A percentile compares a stretch with the other conserved stretches of the same genome.
These are phyloP conservation scores for Spizaetus ornatus DNA, from an alignment of 2,113 vertebrate species.

Conservation along the genomic window DNA sequence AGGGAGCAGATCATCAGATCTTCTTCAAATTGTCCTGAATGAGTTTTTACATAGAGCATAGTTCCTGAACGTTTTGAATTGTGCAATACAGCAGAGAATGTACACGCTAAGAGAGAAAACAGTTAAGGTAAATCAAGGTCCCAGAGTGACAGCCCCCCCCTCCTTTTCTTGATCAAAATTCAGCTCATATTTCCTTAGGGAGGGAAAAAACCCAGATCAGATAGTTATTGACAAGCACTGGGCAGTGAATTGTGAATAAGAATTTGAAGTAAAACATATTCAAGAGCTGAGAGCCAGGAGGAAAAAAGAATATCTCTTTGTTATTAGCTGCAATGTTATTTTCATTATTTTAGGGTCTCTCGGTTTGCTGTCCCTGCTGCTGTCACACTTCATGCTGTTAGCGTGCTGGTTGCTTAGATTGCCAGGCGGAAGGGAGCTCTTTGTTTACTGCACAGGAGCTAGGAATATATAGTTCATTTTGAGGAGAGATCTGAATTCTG, in stretches of 20 bases:
- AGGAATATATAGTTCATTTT: not conserved
- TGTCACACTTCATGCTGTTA: not conserved
- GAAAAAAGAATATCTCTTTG: not conserved
- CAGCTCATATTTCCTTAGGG: conserved; percentile 16
- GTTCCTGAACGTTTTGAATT: not conserved
- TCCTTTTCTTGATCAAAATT: not conserved
- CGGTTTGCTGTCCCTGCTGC: not conserved
- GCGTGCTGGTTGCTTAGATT: not conserved
- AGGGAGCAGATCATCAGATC: not conserved
- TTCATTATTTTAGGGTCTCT: not conserved
- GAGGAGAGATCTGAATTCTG: conserved; percentile 20
- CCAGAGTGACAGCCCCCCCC: not conserved
- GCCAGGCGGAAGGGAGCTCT: conserved; percentile 1
- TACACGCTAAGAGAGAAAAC: not conserved
- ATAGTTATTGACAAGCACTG: not conserved
- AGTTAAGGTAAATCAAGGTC: not conserved
- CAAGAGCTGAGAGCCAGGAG: not conserved
- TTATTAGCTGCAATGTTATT: not conserved
- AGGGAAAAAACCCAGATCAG: not conserved
- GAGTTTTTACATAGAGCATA: not conserved
- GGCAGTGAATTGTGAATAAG: conserved; percentile 2
- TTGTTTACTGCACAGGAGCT: not conserved
- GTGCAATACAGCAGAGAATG: not conserved
- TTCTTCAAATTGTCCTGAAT: not conserved
- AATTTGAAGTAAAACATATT: not conserved